A percentile compares a stretch with the other conserved stretches of the same genome.
These are phyloP conservation scores for Heterochromis multidens DNA, from an alignment of 2,113 vertebrate genomes.

Conservation along the genomic window DNA sequence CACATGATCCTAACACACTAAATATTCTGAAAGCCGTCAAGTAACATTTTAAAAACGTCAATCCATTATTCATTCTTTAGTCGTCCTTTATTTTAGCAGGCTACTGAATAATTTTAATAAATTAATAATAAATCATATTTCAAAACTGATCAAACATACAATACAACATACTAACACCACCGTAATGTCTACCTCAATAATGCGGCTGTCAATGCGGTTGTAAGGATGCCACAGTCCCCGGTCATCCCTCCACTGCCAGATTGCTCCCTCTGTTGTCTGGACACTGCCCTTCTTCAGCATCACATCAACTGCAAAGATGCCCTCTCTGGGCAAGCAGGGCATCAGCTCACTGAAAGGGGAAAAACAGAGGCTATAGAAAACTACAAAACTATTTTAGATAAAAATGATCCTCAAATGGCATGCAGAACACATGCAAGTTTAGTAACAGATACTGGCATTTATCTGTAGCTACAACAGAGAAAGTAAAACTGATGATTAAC, in stretches of 20 bases:
- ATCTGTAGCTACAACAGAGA: background rate
- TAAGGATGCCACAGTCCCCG: constrained; percentile 98
- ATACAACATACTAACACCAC: background rate
- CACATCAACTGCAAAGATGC: constrained; percentile 97
- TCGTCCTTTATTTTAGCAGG: background rate
- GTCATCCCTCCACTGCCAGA: constrained; percentile 99
- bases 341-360: constrained; percentile 87
- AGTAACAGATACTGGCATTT: background rate
- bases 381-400: background rate
- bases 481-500: background rate
- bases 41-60: background rate
- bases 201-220: constrained; percentile 98
- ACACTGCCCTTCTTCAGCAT: constrained; percentile 99
- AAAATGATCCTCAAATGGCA: background rate
- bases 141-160: background rate
- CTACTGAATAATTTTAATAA: background rate
- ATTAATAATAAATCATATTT: background rate
- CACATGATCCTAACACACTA: background rate
- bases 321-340: constrained; percentile 98
- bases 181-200: constrained; percentile 91
- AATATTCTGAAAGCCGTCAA: background rate
- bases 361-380: background rate
- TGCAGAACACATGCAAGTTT: background rate
- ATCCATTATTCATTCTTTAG: background rate
- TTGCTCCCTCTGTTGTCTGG: constrained; percentile 94